These are phyloP conservation scores for Calliphora vomitoria DNA, from an alignment of 2,888 invertebrate genomes.

Conservation along the genomic window DNA sequence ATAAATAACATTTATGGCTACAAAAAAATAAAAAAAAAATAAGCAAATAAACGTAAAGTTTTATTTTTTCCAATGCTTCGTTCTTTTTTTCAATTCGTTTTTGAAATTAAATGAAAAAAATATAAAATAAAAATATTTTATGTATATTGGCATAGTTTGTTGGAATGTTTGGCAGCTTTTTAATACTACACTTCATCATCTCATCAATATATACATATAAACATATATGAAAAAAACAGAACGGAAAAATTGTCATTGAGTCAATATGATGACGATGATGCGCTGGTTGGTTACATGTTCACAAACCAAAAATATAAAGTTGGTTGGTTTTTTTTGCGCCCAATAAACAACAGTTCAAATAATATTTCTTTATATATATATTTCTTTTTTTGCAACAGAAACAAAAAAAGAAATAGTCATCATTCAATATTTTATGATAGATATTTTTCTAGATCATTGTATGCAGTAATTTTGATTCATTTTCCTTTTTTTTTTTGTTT, in stretches of 20 bases:
- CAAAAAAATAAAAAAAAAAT: constrained; percentile 46
- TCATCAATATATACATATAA: constrained; percentile 26
- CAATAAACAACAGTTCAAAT: constrained; percentile 55
- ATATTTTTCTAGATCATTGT: constrained; percentile 55
- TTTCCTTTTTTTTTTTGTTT: constrained; percentile 12
- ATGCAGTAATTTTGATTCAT: constrained; percentile 43
- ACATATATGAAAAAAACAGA: neutral
- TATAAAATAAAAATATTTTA: constrained; percentile 15
- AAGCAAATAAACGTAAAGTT: constrained; percentile 58
- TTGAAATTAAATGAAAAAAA: constrained; percentile 37
- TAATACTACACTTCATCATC: constrained; percentile 59
- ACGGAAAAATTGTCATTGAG: constrained; percentile 47
- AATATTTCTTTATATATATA: constrained; percentile 36
- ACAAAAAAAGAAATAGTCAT: constrained; percentile 18
- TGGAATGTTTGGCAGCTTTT: constrained; percentile 57
- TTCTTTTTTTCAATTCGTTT: constrained; percentile 15
- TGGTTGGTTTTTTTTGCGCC: constrained; percentile 23
- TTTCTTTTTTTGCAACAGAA: neutral
- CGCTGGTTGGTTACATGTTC: constrained; percentile 41
- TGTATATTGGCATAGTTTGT: constrained; percentile 64
- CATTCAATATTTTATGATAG: constrained; percentile 46
- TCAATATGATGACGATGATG: constrained; percentile 53
- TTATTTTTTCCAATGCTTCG: constrained; percentile 16
- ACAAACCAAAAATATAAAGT: constrained; percentile 12
- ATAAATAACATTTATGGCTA: constrained; percentile 68